Evolutionary conservation across 2,888 invertebrate genomes (phyloP), one percentile per base, ranked within the genome.

Genomic region (Automeris io): DNA sequence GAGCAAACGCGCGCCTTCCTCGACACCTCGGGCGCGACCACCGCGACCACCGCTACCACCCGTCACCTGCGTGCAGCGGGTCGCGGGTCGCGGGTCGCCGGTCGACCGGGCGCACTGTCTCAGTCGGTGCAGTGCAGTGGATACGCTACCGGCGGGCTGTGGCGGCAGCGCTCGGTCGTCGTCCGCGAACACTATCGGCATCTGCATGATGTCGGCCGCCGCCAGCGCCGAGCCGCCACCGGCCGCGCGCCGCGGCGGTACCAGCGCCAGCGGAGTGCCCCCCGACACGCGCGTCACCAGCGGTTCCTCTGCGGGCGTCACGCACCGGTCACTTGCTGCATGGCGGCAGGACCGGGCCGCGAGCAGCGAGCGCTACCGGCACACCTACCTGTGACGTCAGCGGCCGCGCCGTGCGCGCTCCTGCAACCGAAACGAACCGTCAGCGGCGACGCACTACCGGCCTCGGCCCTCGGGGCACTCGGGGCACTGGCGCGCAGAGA

Each of bases 121-220:
- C n/a, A n/a, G n/a, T n/a, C n/a, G n/a, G n/a, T n/a, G n/a, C n/a
- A n/a, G n/a, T n/a, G n/a, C n/a, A n/a, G n/a, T n/a, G n/a, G n/a
- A n/a, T n/a, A n/a, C n/a, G n/a, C n/a, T n/a, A n/a, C n/a, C n/a
- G n/a, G n/a, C n/a, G n/a, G n/a, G n/a, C n/a, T n/a, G n/a, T n/a
- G 18, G 33, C 35, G 18, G 32, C 22, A 7, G 45, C 35, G 49
- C 42, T 34, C 47, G 38, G 31, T 80, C 87, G 60, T 88, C 89
- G 62, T 89, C 89, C 29, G 90, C 90, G 64, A 90, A 89, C 68
- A 90, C 89, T 52, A 90, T 89, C 37, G 90, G 90, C 62, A 90
- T 80, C 50, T 88, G 88, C 70, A 90, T 62, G 59, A 90, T 90
- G 70, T 89, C 89, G 16, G 73, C 75, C 41, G 70, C 59, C 39